Evolutionary conservation across 1,140 invertebrate genomes (phyloP).

Genomic region (Drosophila triauraria): DNA sequence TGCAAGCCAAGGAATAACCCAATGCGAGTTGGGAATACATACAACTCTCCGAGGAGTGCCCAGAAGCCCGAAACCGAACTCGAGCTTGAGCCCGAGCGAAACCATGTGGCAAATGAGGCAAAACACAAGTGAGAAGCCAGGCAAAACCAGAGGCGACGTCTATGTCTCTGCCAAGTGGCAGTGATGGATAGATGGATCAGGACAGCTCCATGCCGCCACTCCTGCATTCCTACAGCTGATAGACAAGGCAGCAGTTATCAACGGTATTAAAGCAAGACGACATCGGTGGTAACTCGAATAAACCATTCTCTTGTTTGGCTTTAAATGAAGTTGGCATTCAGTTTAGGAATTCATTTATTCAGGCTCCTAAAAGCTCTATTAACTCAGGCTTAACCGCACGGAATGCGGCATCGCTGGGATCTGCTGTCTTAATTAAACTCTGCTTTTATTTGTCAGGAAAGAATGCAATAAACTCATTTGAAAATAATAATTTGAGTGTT

Average conservation of each 20-base stretch:
- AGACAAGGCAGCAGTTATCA: conserved; percentile 1
- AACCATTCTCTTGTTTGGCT: background rate
- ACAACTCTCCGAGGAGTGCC: conserved; percentile 23
- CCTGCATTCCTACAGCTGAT: background rate
- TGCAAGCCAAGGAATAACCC: conserved; percentile 47
- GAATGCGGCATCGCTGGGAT: no score
- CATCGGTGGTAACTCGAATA: no score
- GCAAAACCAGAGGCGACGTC: conserved; percentile 21
- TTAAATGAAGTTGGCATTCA: no score
- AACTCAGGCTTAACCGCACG: no score
- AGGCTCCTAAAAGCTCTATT: no score
- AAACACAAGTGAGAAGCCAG: conserved; percentile 64
- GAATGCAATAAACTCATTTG: no score
- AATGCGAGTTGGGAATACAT: conserved; percentile 39
- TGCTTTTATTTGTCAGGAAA: no score
- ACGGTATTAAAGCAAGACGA: background rate
- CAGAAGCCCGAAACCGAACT: background rate
- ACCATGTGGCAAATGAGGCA: conserved; percentile 75
- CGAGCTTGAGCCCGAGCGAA: conserved; percentile 8
- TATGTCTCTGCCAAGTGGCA: conserved; percentile 33
- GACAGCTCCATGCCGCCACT: background rate
- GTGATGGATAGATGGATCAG: conserved; percentile 56
- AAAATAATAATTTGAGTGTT: no score
- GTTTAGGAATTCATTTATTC: no score
- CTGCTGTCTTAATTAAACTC: no score